A percentile compares a stretch with the other conserved stretches of the same genome.
These are phyloP conservation scores for Reticulitermes speratus DNA, from an alignment of 1,140 invertebrate genomes.

Conservation along the genomic window DNA sequence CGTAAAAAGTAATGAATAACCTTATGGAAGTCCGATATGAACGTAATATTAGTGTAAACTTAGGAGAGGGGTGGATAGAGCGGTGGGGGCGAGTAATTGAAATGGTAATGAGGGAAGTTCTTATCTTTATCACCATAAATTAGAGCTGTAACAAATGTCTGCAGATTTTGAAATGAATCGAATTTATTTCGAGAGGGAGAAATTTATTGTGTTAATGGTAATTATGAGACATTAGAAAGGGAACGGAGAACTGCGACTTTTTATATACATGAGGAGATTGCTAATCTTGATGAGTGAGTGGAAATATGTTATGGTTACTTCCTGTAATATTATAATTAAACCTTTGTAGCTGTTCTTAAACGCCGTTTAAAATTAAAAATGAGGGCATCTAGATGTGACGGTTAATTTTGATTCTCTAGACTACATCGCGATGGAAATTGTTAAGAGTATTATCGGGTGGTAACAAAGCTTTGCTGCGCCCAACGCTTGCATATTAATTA, in stretches of 20 bases:
- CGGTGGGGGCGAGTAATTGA: background rate
- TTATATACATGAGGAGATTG: background rate
- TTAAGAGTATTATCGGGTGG: no score
- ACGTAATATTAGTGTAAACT: background rate
- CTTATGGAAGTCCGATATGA: background rate
- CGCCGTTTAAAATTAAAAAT: background rate
- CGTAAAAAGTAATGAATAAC: background rate
- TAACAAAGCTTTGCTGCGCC: no score
- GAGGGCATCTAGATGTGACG: background rate
- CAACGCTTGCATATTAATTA: no score
- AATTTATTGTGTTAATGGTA: background rate
- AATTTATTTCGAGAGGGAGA: background rate
- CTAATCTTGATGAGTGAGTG: background rate
- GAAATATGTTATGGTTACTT: background rate
- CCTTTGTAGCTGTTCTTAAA: background rate
- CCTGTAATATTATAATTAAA: background rate
- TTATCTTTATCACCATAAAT: background rate
- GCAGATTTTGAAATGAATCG: conserved; percentile 20
- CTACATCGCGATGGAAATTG: no score
- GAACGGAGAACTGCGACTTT: background rate
- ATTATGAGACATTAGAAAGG: background rate
- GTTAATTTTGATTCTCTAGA: background rate
- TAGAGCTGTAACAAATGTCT: conserved; percentile 21
- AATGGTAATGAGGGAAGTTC: background rate
- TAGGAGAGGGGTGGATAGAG: background rate